Conservation (phyloP, 2,888 invertebrate genomes). For the Erebia epiphron region DNA sequence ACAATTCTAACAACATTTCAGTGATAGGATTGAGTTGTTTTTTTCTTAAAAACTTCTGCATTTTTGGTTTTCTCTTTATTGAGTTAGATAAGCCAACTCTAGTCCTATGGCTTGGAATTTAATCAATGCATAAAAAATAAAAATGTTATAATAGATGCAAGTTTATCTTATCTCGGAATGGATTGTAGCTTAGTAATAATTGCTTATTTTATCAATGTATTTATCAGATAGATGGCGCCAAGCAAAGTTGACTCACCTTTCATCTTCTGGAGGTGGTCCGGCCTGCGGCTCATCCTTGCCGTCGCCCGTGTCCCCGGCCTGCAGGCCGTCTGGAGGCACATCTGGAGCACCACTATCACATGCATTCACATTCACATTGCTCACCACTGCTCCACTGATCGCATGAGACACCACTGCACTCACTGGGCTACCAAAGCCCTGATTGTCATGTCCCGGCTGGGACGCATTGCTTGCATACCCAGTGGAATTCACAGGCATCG, state of each 20-base stretch:
- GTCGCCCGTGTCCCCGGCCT: slow-evolving; percentile 68
- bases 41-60: too few species aligned
- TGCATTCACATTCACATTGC: slow-evolving; percentile 76
- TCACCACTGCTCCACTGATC: slow-evolving; percentile 73
- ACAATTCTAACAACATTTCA: too few species aligned
- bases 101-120: slow-evolving; percentile 5
- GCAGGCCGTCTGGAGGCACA: slow-evolving; percentile 59
- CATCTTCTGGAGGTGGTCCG: slow-evolving; percentile 71
- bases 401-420: slow-evolving; percentile 78
- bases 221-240: slow-evolving; percentile 17
- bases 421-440: slow-evolving; percentile 79
- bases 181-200: slow-evolving; percentile 22
- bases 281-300: slow-evolving; percentile 73
- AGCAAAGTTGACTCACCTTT: slow-evolving; percentile 66
- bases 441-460: slow-evolving; percentile 71
- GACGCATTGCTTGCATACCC: slow-evolving; percentile 65
- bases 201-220: slow-evolving; percentile 24
- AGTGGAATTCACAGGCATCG: slow-evolving; percentile 73
- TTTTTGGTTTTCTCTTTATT: too few species aligned
- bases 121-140: slow-evolving; percentile 29
- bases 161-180: slow-evolving; percentile 30
- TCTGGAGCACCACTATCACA: slow-evolving; percentile 77
- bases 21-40: too few species aligned
- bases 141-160: slow-evolving; percentile 12
- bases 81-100: neutral